A percentile compares a stretch with the other conserved stretches of the same genome.
Conservation (phyloP, 2,797 vertebrate genomes). For the Steatocranus sp. region DNA sequence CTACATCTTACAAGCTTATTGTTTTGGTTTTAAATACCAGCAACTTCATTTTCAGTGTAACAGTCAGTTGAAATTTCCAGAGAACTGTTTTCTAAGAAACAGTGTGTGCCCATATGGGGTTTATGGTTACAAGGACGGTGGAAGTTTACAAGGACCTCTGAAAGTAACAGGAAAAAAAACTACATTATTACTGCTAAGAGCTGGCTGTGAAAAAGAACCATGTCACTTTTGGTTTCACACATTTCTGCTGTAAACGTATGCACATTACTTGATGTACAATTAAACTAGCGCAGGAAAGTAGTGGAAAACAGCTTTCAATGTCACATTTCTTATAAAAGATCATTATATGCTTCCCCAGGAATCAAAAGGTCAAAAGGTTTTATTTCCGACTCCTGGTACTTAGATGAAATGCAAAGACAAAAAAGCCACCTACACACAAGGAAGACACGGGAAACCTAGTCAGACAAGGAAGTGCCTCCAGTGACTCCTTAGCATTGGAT, state of each 20-base stretch:
- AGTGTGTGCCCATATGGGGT: background rate
- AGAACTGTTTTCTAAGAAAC: background rate
- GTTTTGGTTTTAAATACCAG: background rate
- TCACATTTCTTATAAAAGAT: background rate
- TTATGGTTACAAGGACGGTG: background rate
- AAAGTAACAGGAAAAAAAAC: background rate
- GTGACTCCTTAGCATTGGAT: background rate
- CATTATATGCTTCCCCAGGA: background rate
- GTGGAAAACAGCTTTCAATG: background rate
- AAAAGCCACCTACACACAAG: background rate
- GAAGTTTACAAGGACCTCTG: background rate
- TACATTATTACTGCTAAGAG: background rate
- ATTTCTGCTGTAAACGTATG: rapidly evolving
- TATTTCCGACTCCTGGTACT: background rate
- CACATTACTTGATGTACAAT: background rate
- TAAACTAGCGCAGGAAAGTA: background rate
- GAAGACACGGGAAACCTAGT: background rate
- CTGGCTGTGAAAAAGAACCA: background rate
- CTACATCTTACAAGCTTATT: background rate
- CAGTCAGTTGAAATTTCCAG: background rate
- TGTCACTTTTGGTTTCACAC: background rate
- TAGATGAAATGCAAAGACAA: background rate
- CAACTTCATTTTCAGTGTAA: background rate
- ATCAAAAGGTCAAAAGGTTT: background rate
- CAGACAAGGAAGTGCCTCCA: background rate